phyloP scores from a whole-genome alignment of 2,113 vertebrate species.

The Uria lomvia region DNA sequence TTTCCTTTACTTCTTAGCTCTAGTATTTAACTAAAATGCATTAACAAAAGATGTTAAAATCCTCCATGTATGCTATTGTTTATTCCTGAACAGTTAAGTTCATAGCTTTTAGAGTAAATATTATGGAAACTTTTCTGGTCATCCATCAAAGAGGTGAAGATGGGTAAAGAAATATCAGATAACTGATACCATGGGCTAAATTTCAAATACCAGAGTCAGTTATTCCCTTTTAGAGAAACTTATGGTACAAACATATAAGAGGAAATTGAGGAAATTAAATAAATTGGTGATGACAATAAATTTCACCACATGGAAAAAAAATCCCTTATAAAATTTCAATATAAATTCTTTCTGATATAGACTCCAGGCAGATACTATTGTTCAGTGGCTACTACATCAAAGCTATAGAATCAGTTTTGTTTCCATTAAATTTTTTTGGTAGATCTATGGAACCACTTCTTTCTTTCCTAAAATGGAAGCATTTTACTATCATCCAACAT shows the following conservation, averaged over 20 bases:
- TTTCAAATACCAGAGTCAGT: background rate
- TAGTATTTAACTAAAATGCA: background rate
- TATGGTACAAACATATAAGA: background rate
- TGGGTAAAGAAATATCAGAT: background rate
- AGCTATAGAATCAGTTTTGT: background rate
- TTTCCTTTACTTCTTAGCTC: background rate
- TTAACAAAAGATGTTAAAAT: background rate
- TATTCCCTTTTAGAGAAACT: background rate
- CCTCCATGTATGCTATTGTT: accelerated
- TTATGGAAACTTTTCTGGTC: background rate
- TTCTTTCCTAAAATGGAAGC: background rate
- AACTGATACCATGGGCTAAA: background rate
- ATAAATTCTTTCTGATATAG: background rate
- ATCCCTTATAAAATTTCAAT: background rate
- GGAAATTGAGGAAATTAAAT: background rate
- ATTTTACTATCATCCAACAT: background rate
- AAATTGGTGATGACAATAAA: background rate
- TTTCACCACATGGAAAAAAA: background rate
- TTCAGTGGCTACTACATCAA: background rate
- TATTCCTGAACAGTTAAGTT: background rate
- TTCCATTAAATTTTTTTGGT: background rate
- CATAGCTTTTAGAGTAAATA: background rate
- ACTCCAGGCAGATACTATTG: background rate
- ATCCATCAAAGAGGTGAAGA: background rate
- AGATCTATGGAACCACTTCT: background rate